These are phyloP conservation scores for Erebia aethiops DNA, from an alignment of 2,888 invertebrate species.

Conservation along the genomic window DNA sequence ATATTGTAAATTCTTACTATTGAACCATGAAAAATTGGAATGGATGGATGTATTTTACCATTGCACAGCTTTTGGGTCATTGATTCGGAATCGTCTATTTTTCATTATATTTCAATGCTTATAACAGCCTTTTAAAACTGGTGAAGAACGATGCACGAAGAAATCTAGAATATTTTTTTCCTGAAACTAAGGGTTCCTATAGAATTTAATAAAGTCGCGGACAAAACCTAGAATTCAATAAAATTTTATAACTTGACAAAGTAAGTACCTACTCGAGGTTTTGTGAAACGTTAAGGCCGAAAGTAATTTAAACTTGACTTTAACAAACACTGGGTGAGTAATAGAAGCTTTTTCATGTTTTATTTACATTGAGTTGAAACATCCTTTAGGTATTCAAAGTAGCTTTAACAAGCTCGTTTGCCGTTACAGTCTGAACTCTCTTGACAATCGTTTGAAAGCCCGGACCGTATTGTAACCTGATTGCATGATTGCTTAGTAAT, in stretches of 20 bases:
- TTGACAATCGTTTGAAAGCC: slow-evolving; percentile 1
- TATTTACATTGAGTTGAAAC: not conserved
- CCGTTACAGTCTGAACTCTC: not conserved
- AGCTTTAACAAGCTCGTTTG: slow-evolving; percentile 13
- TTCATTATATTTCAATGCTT: too few species aligned
- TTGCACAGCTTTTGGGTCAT: too few species aligned
- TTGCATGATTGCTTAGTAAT: slow-evolving; percentile 17
- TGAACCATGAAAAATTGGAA: too few species aligned
- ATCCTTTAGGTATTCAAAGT: slow-evolving; percentile 2
- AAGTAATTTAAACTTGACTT: slow-evolving; percentile 1
- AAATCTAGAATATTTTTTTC: too few species aligned
- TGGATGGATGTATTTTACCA: too few species aligned
- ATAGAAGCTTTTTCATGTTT: slow-evolving; percentile 17
- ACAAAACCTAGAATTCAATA: not conserved
- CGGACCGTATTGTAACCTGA: slow-evolving; percentile 3
- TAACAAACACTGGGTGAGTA: not conserved
- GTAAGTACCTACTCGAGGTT: not conserved
- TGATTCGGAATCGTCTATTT: too few species aligned
- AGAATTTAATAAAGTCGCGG: not conserved
- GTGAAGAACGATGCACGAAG: not conserved
- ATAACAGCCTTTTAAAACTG: too few species aligned
- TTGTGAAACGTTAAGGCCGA: not conserved
- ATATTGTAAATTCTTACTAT: too few species aligned
- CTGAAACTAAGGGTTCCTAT: too few species aligned
- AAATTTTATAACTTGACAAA: not conserved